phyloP scores from a whole-genome alignment of 2,113 vertebrate species.

The Variabilichromis moorii region DNA sequence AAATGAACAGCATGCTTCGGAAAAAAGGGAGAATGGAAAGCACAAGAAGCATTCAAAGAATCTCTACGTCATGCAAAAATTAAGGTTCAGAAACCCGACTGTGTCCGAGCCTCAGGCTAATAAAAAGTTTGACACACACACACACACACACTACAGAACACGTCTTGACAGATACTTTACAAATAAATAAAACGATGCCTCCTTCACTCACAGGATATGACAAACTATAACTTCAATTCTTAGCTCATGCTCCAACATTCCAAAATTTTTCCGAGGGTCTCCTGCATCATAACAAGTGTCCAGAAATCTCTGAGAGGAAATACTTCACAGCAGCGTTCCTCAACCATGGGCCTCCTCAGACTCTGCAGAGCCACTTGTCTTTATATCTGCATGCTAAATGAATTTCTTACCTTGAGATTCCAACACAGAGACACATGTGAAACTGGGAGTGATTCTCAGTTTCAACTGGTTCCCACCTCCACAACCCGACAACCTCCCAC shows the following conservation, averaged over 20 bases:
- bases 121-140: neutral
- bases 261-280: neutral
- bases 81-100: neutral
- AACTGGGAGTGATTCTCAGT: conserved; percentile 30
- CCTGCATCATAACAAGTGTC: neutral
- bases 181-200: neutral
- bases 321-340: conserved; percentile 4
- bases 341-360: neutral
- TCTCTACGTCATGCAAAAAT: conserved; percentile 1
- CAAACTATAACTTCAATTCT: conserved; percentile 5
- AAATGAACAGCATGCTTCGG: conserved; percentile 24
- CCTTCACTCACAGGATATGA: neutral
- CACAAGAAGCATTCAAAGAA: neutral
- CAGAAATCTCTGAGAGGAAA: conserved; percentile 21
- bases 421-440: conserved; percentile 33
- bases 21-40: neutral
- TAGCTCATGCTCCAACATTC: neutral
- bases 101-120: neutral
- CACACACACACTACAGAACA: neutral
- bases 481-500: conserved; percentile 19
- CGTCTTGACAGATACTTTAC: neutral
- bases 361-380: neutral
- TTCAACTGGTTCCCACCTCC: conserved; percentile 45
- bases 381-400: neutral
- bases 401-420: conserved; percentile 56